These are phyloP conservation scores for Rhyzopertha dominica DNA, from an alignment of 1,140 invertebrate species.

Conservation along the genomic window DNA sequence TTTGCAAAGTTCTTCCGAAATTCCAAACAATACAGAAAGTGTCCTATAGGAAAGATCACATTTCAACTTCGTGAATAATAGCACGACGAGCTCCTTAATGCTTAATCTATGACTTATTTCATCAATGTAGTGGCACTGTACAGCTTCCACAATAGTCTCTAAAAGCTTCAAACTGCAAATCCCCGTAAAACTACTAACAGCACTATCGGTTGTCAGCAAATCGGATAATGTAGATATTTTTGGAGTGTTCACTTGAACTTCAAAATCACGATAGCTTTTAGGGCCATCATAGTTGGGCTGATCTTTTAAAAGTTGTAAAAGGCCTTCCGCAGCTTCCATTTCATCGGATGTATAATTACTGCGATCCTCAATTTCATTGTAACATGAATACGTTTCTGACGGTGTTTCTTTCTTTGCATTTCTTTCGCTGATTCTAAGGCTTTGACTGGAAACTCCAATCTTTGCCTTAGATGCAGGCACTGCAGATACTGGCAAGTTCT, in stretches of 20 bases:
- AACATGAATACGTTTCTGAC: no score
- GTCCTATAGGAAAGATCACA: conserved; percentile 10
- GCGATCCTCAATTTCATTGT: no score
- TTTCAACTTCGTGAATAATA: conserved; percentile 7
- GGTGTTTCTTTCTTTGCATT: no score
- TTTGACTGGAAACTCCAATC: no score
- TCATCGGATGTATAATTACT: no score
- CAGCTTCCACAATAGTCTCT: conserved; percentile 7
- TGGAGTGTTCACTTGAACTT: conserved; percentile 10
- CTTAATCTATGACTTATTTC: conserved; percentile 2
- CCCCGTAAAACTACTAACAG: conserved; percentile 7
- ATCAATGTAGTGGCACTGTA: conserved; percentile 4
- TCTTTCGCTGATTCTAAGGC: no score
- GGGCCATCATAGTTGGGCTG: conserved; percentile 10
- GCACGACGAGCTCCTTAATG: conserved; percentile 6
- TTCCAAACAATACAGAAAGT: conserved; percentile 9
- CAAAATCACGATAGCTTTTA: conserved; percentile 13
- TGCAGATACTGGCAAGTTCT: no score
- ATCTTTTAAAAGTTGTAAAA: conserved; percentile 10
- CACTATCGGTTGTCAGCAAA: conserved; percentile 12
- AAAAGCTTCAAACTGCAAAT: conserved; percentile 1
- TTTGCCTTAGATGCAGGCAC: no score
- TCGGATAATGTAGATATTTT: conserved; percentile 10
- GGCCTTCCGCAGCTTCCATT: conserved; percentile 12
- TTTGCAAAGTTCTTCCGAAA: conserved; percentile 8